Percentiles rank a stretch among this genome's conserved stretches.
Evolutionary conservation across 2,888 invertebrate genomes (phyloP).

Genomic region (Smittia sp.): DNA sequence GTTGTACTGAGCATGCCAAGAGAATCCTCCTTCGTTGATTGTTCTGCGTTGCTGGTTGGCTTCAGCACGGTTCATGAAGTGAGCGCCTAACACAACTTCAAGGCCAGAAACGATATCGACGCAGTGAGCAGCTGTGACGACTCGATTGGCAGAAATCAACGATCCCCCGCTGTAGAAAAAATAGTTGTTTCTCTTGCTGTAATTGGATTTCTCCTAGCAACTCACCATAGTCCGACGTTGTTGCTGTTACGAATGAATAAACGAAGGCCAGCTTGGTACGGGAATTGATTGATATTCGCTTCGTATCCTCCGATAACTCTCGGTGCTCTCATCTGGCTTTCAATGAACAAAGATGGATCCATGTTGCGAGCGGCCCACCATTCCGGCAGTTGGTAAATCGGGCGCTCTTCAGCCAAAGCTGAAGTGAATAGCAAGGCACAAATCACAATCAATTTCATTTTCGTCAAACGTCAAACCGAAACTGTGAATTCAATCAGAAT

Average conservation of each 20-base stretch:
- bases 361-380: not conserved
- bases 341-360: not conserved
- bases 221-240: not conserved
- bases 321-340: not conserved
- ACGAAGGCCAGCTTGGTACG: constrained; percentile 25
- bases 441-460: constrained; percentile 11
- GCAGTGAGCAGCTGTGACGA: constrained; percentile 8
- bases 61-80: not conserved
- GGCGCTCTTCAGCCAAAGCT: not conserved
- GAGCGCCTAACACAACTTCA: not conserved
- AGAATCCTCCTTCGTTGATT: not conserved
- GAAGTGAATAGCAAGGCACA: not conserved
- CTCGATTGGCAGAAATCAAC: not conserved
- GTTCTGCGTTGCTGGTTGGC: not conserved
- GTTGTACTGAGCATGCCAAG: not conserved
- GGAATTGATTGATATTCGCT: not conserved
- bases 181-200: too few species aligned
- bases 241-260: not conserved
- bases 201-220: too few species aligned
- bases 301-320: constrained; percentile 21
- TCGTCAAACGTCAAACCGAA: not conserved
- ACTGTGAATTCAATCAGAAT: not conserved
- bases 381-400: constrained; percentile 21
- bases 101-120: not conserved
- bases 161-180: not conserved